These are phyloP conservation scores for Apostichopus parvimensis DNA, from an alignment of 35 echinoderm and acorn worm genomes.

Conservation along the genomic window DNA sequence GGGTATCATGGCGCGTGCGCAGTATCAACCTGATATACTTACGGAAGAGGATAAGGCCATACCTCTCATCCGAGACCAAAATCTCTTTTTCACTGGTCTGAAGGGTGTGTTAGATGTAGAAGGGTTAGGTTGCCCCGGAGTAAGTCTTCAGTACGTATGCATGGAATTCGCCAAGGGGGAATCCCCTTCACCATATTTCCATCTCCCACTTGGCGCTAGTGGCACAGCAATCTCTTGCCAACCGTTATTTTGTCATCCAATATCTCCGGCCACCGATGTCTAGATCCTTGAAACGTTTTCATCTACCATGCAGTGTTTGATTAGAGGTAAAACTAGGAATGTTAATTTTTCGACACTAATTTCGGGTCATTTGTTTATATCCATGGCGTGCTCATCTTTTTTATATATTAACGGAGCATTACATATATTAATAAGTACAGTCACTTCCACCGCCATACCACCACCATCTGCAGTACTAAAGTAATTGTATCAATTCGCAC, in stretches of 20 bases:
- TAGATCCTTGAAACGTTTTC: too few species aligned
- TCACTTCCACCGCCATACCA: too few species aligned
- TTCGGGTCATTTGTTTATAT: too few species aligned
- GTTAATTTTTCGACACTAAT: too few species aligned
- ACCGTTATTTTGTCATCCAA: not conserved
- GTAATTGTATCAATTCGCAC: too few species aligned
- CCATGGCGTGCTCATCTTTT: too few species aligned
- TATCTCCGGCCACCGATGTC: not conserved
- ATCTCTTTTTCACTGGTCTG: slow-evolving; percentile 19
- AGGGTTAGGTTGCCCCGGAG: slow-evolving; percentile 10
- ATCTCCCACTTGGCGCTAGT: slow-evolving; percentile 7
- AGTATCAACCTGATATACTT: slow-evolving; percentile 33
- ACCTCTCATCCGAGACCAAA: slow-evolving; percentile 20
- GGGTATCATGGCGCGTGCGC: not conserved
- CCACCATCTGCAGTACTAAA: too few species aligned
- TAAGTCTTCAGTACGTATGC: not conserved
- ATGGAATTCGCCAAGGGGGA: slow-evolving; percentile 39
- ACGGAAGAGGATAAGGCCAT: not conserved
- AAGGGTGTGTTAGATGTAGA: not conserved
- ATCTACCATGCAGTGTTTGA: too few species aligned
- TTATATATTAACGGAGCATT: too few species aligned
- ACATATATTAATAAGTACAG: too few species aligned
- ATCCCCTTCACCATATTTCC: not conserved
- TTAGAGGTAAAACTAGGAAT: too few species aligned
- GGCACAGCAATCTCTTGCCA: not conserved